Percentiles rank a stretch among this genome's conserved stretches.
Evolutionary conservation across 2,797 vertebrate genomes (phyloP).

Genomic region (Neomorphus geoffroyi): DNA sequence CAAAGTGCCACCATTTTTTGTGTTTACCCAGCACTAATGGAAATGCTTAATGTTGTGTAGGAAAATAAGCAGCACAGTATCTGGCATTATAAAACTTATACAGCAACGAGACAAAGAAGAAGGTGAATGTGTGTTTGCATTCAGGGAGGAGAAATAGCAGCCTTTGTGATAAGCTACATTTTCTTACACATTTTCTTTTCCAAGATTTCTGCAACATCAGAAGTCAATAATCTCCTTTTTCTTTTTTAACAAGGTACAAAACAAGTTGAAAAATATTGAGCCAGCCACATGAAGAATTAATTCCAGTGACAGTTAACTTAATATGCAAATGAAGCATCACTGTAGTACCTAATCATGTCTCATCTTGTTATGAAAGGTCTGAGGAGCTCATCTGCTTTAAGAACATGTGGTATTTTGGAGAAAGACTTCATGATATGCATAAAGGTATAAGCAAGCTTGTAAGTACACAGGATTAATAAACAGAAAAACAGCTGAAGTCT

Average conservation of each 20-base stretch:
- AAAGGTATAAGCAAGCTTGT: background rate
- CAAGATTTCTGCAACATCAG: background rate
- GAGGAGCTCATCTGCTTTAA: background rate
- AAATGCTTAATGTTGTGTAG: conserved; percentile 2
- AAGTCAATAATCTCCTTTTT: background rate
- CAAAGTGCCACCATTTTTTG: background rate
- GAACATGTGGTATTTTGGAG: background rate
- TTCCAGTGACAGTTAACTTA: background rate
- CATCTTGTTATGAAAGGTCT: background rate
- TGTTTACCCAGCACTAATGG: background rate
- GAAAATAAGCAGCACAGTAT: conserved; percentile 36
- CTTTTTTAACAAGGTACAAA: background rate
- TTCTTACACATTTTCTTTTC: conserved; percentile 1
- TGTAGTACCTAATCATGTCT: background rate
- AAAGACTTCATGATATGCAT: background rate
- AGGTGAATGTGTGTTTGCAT: background rate
- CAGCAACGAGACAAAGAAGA: background rate
- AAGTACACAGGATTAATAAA: background rate
- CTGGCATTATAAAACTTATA: conserved; percentile 10
- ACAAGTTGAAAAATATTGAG: background rate
- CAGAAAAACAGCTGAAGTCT: background rate
- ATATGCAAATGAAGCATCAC: background rate
- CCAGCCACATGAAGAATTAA: background rate
- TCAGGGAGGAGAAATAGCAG: conserved; percentile 20
- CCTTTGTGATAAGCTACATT: conserved; percentile 24